These are phyloP conservation scores for Gryllus longicercus DNA, from an alignment of 2,888 invertebrate genomes.

Conservation along the genomic window DNA sequence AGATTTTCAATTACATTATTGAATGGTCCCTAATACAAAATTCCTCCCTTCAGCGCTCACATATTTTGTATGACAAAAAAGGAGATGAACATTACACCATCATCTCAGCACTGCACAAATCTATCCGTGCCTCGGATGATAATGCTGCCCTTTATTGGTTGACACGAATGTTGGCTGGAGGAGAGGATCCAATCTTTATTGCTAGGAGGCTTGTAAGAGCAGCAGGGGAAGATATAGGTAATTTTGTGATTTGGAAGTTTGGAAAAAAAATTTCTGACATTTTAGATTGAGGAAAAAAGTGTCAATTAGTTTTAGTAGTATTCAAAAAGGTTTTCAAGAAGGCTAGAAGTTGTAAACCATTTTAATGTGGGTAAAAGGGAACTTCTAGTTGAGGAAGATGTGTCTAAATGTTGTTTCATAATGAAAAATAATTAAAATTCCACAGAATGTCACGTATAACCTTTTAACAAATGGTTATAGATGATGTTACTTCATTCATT, in stretches of 20 bases:
- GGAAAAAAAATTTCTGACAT: too few relatives aligned
- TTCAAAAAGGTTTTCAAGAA: too few relatives aligned
- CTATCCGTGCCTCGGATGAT: constrained; percentile 74
- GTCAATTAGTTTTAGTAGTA: neutral
- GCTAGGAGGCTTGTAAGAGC: constrained; percentile 70
- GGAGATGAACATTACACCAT: constrained; percentile 83
- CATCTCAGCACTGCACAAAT: constrained; percentile 79
- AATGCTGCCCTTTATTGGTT: constrained; percentile 82
- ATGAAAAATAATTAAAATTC: too few relatives aligned
- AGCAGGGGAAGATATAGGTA: constrained; percentile 77
- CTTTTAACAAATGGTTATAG: too few relatives aligned
- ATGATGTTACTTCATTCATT: too few relatives aligned
- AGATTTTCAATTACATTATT: neutral
- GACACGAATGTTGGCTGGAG: constrained; percentile 71
- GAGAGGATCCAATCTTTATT: constrained; percentile 76
- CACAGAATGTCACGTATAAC: too few relatives aligned
- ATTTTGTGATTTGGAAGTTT: too few relatives aligned
- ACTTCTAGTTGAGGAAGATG: too few relatives aligned
- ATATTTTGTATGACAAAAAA: constrained; percentile 71
- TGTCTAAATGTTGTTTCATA: too few relatives aligned
- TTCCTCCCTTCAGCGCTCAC: constrained; percentile 58
- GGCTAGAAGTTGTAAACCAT: too few relatives aligned
- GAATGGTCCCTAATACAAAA: constrained; percentile 23
- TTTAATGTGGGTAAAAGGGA: too few relatives aligned
- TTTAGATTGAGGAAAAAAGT: neutral